Conservation (phyloP, 2,888 invertebrate species). For the Ceriagrion tenellum region DNA sequence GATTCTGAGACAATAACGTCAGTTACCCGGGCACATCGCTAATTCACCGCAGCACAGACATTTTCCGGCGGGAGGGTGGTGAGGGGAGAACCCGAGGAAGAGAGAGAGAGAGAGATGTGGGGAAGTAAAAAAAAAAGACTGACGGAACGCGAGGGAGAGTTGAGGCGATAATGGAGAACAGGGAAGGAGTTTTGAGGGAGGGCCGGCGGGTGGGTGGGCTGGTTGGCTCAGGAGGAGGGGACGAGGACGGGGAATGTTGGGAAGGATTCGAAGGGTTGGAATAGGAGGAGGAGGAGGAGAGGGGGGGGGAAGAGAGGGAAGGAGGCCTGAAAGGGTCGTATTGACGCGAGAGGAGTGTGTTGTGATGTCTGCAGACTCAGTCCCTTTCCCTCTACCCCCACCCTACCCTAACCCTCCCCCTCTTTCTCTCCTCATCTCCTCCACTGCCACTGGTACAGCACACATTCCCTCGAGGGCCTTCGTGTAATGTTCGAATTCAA, state of each 20-base stretch:
- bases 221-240: not conserved
- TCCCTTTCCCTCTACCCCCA: not conserved
- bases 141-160: not conserved
- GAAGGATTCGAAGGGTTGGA: not conserved
- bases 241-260: not conserved
- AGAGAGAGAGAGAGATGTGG: not conserved
- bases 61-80: not conserved
- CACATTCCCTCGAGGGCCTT: too few relatives aligned
- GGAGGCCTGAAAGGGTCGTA: not conserved
- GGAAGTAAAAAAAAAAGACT: not conserved
- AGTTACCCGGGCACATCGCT: not conserved
- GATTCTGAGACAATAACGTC: conserved; percentile 30
- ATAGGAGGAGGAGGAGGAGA: not conserved
- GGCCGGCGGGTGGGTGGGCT: not conserved
- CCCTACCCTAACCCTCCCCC: not conserved
- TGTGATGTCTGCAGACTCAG: not conserved
- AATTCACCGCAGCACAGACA: conserved; percentile 15
- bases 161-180: not conserved
- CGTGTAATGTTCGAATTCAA: too few relatives aligned
- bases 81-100: not conserved
- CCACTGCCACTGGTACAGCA: too few relatives aligned
- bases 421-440: too few relatives aligned
- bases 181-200: not conserved
- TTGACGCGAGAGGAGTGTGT: conserved; percentile 7
- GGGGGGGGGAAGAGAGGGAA: not conserved